Conservation (phyloP, 2,113 vertebrate species). For the Stomatorhinus ivindoensis region DNA sequence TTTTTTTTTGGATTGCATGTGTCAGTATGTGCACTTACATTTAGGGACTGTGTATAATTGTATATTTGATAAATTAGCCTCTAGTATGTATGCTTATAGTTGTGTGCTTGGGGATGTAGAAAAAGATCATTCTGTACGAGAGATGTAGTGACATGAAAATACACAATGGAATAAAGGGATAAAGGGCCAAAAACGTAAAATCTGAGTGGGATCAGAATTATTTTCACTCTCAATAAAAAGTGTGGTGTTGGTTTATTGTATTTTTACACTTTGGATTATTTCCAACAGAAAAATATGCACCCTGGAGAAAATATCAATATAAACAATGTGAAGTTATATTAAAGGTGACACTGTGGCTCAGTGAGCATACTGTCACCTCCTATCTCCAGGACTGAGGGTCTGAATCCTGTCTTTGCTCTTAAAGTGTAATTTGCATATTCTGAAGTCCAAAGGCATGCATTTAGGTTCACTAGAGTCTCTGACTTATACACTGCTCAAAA, state of each 20-base stretch:
- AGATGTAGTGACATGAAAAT: not conserved
- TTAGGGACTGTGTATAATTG: not conserved
- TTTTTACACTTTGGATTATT: not conserved
- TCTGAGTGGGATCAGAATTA: not conserved
- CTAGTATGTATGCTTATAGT: not conserved
- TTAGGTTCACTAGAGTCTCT: not conserved
- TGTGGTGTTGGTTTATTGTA: not conserved
- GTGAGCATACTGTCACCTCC: not conserved
- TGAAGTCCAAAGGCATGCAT: not conserved
- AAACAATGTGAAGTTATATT: not conserved
- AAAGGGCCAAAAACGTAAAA: not conserved
- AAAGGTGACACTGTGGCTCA: not conserved
- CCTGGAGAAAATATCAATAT: not conserved
- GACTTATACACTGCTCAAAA: not conserved
- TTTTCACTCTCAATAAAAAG: not conserved
- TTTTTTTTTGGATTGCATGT: not conserved
- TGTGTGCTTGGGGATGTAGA: not conserved
- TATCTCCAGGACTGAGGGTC: not conserved
- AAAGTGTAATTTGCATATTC: not conserved
- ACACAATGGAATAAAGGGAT: not conserved
- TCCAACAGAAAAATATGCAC: not conserved
- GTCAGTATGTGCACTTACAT: not conserved
- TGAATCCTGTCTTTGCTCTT: not conserved
- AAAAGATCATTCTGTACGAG: not conserved
- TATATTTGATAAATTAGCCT: not conserved